Evolutionary conservation across 2,888 invertebrate species (phyloP).

Genomic region (Dicranocentrus wangi): DNA sequence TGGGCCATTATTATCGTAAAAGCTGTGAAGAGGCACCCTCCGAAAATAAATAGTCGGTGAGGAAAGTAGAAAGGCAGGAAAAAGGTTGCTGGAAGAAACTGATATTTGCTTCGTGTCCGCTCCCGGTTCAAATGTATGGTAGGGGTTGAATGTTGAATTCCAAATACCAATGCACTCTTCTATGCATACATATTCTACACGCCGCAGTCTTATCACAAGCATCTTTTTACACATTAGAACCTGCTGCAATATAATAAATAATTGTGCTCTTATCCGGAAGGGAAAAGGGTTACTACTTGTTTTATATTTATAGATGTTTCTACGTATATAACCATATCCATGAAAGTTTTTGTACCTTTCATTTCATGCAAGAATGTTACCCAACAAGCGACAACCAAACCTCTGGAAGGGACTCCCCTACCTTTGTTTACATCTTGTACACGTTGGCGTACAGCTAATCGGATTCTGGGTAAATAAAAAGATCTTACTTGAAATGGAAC

Average conservation of each 20-base stretch:
- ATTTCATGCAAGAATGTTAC: slow-evolving; percentile 38
- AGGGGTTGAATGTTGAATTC: too few species aligned
- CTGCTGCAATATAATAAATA: too few species aligned
- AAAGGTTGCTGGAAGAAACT: slow-evolving; percentile 33
- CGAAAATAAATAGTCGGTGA: slow-evolving; percentile 13
- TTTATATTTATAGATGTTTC: too few species aligned
- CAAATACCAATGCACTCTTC: too few species aligned
- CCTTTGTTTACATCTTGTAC: slow-evolving; percentile 7
- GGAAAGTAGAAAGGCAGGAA: slow-evolving; percentile 17
- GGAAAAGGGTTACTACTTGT: slow-evolving; percentile 1
- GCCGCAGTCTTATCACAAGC: too few species aligned
- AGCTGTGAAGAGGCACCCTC: slow-evolving; percentile 38
- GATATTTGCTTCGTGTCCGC: too few species aligned
- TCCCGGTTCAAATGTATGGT: too few species aligned
- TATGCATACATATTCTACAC: too few species aligned
- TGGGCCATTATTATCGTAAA: slow-evolving; percentile 47
- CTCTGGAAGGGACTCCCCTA: slow-evolving; percentile 17
- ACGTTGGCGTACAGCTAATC: background rate
- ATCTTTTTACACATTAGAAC: too few species aligned
- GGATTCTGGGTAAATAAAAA: slow-evolving; percentile 30
- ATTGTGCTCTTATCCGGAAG: background rate
- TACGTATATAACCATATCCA: too few species aligned
- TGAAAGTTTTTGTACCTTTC: background rate
- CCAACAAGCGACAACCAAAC: slow-evolving; percentile 18
- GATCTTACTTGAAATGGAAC: too few species aligned